phyloP scores from a whole-genome alignment of 2,888 invertebrate genomes.

The Lydus trimaculatus region DNA sequence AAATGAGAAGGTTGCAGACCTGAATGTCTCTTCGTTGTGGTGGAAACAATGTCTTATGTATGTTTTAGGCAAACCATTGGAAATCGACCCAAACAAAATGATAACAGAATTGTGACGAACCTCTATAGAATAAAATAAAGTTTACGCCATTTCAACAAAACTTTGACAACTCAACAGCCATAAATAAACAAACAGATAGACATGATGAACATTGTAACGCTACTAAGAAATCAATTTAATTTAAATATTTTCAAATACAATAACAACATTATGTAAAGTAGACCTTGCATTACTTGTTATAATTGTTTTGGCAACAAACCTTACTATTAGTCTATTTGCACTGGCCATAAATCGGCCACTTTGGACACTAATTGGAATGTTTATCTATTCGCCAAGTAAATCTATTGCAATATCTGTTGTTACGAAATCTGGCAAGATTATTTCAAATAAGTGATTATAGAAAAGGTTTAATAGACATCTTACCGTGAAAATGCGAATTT shows the following conservation, averaged over 20 bases:
- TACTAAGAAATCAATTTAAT: slow-evolving; percentile 30
- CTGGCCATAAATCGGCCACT: slow-evolving; percentile 27
- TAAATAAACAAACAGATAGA: background rate
- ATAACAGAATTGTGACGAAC: background rate
- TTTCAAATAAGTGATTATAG: background rate
- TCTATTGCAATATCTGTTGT: slow-evolving; percentile 5
- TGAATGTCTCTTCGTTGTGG: slow-evolving; percentile 2
- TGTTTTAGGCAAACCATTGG: background rate
- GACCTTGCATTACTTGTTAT: slow-evolving; percentile 38
- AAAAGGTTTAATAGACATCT: background rate
- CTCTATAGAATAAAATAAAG: background rate
- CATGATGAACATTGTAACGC: slow-evolving; percentile 16
- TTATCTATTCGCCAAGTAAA: slow-evolving; percentile 18
- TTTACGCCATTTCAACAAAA: background rate
- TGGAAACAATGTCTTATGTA: background rate
- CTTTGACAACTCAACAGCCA: too few species aligned
- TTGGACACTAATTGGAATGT: slow-evolving; percentile 33
- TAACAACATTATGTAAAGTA: slow-evolving; percentile 6
- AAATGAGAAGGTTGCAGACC: slow-evolving; percentile 26
- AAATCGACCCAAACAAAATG: background rate
- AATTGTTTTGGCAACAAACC: slow-evolving; percentile 37
- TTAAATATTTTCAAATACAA: slow-evolving; percentile 29
- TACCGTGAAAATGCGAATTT: background rate
- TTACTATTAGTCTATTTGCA: slow-evolving; percentile 34
- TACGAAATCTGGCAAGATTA: background rate